These are phyloP conservation scores for Tauraco hartlaubi DNA, from an alignment of 2,797 vertebrate genomes.

Conservation along the genomic window DNA sequence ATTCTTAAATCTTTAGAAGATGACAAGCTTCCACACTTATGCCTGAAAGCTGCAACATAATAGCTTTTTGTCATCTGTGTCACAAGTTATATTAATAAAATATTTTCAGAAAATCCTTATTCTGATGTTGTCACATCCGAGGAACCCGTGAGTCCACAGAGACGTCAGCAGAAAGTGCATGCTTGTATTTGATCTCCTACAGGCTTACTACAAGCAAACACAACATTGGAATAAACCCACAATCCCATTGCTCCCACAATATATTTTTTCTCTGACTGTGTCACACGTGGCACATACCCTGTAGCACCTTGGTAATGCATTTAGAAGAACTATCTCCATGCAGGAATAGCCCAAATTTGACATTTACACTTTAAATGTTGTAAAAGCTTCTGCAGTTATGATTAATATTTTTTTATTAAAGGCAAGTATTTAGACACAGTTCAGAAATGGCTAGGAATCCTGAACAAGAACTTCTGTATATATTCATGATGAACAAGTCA, in stretches of 20 bases:
- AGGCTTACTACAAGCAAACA: not conserved
- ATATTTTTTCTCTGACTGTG: not conserved
- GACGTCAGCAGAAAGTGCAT: not conserved
- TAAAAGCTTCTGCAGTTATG: not conserved
- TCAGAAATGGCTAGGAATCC: not conserved
- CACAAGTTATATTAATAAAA: not conserved
- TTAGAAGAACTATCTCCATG: not conserved
- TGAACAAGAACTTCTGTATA: not conserved
- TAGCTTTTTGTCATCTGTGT: not conserved
- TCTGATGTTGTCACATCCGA: fast-evolving
- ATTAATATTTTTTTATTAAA: not conserved
- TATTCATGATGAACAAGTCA: not conserved
- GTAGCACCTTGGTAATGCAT: not conserved
- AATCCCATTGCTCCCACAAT: not conserved
- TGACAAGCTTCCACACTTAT: not conserved
- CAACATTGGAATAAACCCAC: not conserved
- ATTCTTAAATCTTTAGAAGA: not conserved
- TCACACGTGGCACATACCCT: not conserved
- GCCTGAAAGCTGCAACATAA: not conserved
- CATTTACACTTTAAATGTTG: not conserved
- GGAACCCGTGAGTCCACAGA: not conserved
- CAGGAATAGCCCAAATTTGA: not conserved
- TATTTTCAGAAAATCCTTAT: not conserved
- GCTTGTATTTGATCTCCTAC: not conserved
- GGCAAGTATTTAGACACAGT: not conserved